A percentile compares a stretch with the other conserved stretches of the same genome.
Conservation (phyloP, 35 echinoderm and acorn worm genomes). For the Amphiura filiformis region DNA sequence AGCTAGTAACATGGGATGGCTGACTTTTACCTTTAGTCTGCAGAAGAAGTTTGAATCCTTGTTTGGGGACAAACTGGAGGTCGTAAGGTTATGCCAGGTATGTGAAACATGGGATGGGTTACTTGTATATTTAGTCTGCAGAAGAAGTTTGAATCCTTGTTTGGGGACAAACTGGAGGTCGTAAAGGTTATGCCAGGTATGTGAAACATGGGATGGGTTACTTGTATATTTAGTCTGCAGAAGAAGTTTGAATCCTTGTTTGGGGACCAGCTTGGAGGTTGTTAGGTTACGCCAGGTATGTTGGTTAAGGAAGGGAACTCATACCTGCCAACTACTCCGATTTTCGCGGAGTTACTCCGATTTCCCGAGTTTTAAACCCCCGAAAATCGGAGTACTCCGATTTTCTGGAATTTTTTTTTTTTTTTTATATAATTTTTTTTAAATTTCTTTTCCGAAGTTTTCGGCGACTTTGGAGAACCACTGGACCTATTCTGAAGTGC, state of each 20-base stretch:
- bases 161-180: constrained; percentile 95
- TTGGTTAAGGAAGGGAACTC: constrained; percentile 72
- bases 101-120: constrained; percentile 89
- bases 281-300: constrained; percentile 88
- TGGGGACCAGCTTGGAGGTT: constrained; percentile 94
- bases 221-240: constrained; percentile 94
- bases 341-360: no score
- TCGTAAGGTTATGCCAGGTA: constrained; percentile 90
- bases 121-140: constrained; percentile 95
- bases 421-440: no score
- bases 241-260: constrained; percentile 99
- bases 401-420: not conserved
- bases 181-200: constrained; percentile 86
- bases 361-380: no score
- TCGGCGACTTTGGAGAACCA: no score
- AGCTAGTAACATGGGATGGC: constrained; percentile 95
- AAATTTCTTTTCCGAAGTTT: no score
- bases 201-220: constrained; percentile 93
- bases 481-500: no score
- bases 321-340: no score
- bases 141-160: constrained; percentile 99
- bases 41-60: constrained; percentile 99
- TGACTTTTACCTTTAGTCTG: constrained; percentile 95
- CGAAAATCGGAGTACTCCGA: no score
- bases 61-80: constrained; percentile 96